Evolutionary conservation across 2,113 vertebrate species (phyloP).

Genomic region (Coreoperca whiteheadi): DNA sequence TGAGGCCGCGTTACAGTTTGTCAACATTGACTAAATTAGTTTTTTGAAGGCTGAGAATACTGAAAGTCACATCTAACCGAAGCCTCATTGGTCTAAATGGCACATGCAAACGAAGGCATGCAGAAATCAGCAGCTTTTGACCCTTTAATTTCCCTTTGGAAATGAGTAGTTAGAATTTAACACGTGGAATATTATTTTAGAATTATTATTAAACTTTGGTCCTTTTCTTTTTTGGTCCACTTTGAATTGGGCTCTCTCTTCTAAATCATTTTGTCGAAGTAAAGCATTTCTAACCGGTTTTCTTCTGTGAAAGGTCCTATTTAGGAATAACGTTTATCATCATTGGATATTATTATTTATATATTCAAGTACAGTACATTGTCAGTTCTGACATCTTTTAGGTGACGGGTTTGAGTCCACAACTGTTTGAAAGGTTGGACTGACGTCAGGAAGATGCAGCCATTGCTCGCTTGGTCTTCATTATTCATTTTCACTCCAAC

Average conservation of each 20-base stretch:
- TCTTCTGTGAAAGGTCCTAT: neutral
- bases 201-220: neutral
- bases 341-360: neutral
- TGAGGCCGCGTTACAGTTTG: constrained; percentile 33
- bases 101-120: neutral
- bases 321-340: neutral
- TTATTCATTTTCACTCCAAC: neutral
- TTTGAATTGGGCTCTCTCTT: neutral
- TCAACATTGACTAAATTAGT: constrained; percentile 36
- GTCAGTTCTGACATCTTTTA: neutral
- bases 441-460: neutral
- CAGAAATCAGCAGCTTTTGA: neutral
- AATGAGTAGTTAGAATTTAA: neutral
- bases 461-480: neutral
- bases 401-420: neutral
- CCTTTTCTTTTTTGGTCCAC: neutral
- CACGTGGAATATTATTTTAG: neutral
- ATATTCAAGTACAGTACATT: neutral
- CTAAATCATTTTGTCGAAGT: neutral
- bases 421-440: neutral
- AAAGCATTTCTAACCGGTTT: neutral
- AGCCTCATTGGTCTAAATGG: constrained; percentile 2
- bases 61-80: neutral
- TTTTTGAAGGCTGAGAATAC: constrained; percentile 10
- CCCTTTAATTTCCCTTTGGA: neutral